Conservation (phyloP, 1,140 invertebrate species). For the Tenebrio molitor region DNA sequence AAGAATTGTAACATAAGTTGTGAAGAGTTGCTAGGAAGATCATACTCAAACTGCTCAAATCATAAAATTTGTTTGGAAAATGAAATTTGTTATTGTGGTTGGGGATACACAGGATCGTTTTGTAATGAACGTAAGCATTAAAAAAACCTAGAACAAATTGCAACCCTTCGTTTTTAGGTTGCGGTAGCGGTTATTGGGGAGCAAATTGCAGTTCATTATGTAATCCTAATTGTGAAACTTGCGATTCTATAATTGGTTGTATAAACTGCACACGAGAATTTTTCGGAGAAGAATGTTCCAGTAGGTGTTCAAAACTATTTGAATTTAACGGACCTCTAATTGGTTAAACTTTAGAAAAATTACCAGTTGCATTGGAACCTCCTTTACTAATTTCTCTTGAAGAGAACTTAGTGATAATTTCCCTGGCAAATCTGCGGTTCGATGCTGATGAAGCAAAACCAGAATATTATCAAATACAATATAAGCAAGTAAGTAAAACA, state of each 20-base stretch:
- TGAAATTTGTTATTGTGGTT: background rate
- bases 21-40: background rate
- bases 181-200: background rate
- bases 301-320: no score
- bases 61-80: background rate
- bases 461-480: slow-evolving; percentile 3
- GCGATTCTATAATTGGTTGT: background rate
- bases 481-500: slow-evolving; percentile 56
- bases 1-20: background rate
- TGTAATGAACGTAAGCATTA: background rate
- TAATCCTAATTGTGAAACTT: background rate
- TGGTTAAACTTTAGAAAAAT: background rate
- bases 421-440: background rate
- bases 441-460: background rate
- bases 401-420: background rate
- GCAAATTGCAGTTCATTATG: background rate
- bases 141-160: background rate
- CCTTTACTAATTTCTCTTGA: background rate
- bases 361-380: background rate
- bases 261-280: background rate
- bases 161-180: background rate
- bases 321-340: background rate
- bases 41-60: background rate
- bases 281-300: background rate
- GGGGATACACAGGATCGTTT: background rate